These are phyloP conservation scores for Garrulus glandarius DNA, from an alignment of 2,797 vertebrate genomes.

Conservation along the genomic window DNA sequence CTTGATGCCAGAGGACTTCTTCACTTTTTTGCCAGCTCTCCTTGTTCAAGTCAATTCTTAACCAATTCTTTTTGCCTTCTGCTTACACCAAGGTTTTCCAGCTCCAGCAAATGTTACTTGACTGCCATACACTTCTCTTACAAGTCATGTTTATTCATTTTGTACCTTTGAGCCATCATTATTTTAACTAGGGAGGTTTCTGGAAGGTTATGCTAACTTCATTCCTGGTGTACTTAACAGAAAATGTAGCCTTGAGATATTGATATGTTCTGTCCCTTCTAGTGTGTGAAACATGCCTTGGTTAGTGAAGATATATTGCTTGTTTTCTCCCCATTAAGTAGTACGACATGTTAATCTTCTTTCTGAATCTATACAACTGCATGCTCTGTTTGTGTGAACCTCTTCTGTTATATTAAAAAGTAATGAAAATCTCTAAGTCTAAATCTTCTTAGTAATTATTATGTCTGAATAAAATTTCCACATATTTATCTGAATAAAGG, in stretches of 20 bases:
- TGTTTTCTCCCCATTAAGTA: background rate
- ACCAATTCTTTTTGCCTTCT: background rate
- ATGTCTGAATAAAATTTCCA: background rate
- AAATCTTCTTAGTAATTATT: background rate
- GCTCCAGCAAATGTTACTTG: background rate
- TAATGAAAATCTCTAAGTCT: background rate
- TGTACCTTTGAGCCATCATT: background rate
- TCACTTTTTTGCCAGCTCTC: background rate
- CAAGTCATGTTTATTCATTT: background rate
- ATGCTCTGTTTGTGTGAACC: background rate
- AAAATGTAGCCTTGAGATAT: background rate
- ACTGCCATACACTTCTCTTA: background rate
- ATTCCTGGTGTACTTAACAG: background rate
- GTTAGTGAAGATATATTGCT: background rate
- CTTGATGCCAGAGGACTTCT: background rate
- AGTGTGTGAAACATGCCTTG: background rate
- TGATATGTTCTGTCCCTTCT: background rate
- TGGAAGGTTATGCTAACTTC: background rate
- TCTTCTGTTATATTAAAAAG: background rate
- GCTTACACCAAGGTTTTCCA: background rate
- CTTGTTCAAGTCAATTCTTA: background rate
- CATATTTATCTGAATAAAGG: background rate
- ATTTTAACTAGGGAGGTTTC: background rate
- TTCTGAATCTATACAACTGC: background rate
- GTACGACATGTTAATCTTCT: background rate